A percentile compares a stretch with the other conserved stretches of the same genome.
These are phyloP conservation scores for Motacilla tschutschensis DNA, from an alignment of 2,113 vertebrate species.

Conservation along the genomic window DNA sequence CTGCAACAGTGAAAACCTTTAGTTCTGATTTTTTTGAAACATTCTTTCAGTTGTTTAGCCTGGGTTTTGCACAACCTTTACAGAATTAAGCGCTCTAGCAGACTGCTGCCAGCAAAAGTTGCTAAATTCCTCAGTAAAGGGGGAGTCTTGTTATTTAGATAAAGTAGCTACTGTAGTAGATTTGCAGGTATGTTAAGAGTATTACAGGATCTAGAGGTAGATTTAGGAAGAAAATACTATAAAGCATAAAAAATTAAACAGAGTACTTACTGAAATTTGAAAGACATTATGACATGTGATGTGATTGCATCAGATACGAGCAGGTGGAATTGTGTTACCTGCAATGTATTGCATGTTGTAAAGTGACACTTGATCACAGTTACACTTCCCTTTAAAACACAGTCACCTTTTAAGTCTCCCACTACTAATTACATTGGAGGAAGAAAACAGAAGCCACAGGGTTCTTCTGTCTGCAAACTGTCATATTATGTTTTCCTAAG, in stretches of 20 bases:
- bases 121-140: slow-evolving; percentile 70
- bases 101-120: slow-evolving; percentile 49
- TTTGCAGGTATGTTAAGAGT: slow-evolving; percentile 72
- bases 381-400: neutral
- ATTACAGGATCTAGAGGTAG: slow-evolving; percentile 68
- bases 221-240: slow-evolving; percentile 63
- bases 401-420: neutral
- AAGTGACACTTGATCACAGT: neutral
- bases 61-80: slow-evolving; percentile 49
- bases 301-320: neutral
- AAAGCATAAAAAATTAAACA: slow-evolving; percentile 64
- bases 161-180: slow-evolving; percentile 74
- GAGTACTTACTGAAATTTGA: slow-evolving; percentile 46
- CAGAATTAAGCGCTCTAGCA: slow-evolving; percentile 67
- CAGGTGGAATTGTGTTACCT: slow-evolving; percentile 40
- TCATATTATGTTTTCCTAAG: neutral
- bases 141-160: slow-evolving; percentile 69
- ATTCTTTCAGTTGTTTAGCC: slow-evolving; percentile 69
- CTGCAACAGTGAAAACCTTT: slow-evolving; percentile 32
- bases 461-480: neutral
- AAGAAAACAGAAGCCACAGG: neutral
- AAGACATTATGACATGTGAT: slow-evolving; percentile 36
- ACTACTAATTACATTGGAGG: neutral
- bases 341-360: neutral
- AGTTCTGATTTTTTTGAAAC: slow-evolving; percentile 43